Percentiles rank a stretch among this genome's conserved stretches.
These are phyloP conservation scores for Triplophysa tibetana DNA, from an alignment of 2,113 vertebrate species.

Conservation along the genomic window DNA sequence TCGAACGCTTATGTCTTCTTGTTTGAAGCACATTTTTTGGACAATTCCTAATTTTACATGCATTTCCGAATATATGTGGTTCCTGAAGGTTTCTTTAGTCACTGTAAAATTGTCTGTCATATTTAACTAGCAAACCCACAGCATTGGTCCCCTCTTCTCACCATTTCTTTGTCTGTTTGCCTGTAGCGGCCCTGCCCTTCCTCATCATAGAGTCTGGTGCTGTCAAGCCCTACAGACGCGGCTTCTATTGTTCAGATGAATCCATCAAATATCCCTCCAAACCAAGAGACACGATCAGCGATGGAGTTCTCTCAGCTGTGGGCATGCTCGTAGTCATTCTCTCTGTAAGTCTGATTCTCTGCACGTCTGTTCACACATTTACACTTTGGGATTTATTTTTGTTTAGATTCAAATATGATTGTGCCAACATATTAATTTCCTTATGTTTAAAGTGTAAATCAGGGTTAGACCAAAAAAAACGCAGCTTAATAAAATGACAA, in stretches of 20 bases:
- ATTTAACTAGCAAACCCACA: neutral
- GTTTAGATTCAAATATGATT: too few relatives aligned
- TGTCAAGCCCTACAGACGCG: constrained; percentile 85
- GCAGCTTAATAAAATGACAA: too few relatives aligned
- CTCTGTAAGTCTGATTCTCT: constrained; percentile 76
- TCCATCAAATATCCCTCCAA: constrained; percentile 94
- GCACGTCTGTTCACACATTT: neutral
- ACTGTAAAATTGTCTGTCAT: neutral
- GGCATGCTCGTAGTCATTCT: constrained; percentile 94
- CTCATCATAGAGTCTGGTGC: constrained; percentile 93
- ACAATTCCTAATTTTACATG: too few relatives aligned
- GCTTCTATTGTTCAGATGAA: constrained; percentile 93
- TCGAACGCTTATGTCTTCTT: too few relatives aligned
- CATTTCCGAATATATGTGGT: too few relatives aligned
- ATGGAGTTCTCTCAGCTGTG: constrained; percentile 87
- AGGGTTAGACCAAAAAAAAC: too few relatives aligned
- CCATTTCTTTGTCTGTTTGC: constrained; percentile 50
- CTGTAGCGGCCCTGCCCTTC: constrained; percentile 90
- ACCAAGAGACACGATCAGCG: constrained; percentile 89
- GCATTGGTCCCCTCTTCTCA: constrained; percentile 37
- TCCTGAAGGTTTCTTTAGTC: too few relatives aligned
- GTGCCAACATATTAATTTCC: too few relatives aligned
- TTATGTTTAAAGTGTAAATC: too few relatives aligned
- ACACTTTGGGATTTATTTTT: neutral
- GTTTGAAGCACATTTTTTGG: too few relatives aligned